Evolutionary conservation across 2,888 invertebrate genomes (phyloP), one percentile per base, ranked within the genome.

Genomic region (Cephus pulcher): DNA sequence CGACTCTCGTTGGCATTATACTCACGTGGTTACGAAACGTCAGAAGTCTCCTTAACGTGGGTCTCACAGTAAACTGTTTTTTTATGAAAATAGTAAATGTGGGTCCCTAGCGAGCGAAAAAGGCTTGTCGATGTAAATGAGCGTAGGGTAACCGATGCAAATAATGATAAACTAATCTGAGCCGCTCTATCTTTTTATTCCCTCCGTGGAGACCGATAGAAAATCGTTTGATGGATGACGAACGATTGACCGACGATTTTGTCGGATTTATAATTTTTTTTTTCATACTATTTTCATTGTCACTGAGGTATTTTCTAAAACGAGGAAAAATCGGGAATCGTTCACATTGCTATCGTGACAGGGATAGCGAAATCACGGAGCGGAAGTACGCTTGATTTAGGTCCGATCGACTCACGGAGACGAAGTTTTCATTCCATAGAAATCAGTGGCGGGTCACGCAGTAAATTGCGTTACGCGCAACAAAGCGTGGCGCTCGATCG

Each of bases 361-460:
- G 34, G 35, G n/a, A 70, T 30, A 37, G 32, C 34, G 37, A 77
- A 73, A 76, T 76, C 34, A 56, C 12, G 35, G 69, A 76, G 73
- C 76, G 79, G 79, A 81, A 74, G 73, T 71, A 23, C 75, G 77
- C 69, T 74, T 73, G 75, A 79, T 82, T 82, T 81, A 81, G 79
- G 76, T 74, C 79, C 70, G 77, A 73, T 76, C 78, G 79, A 80
- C 75, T 40, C 37, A 69, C 76, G 79, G 77, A 76, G 79, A 82
- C 75, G 79, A 71, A 68, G 74, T 30, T 56, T 69, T 74, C 76
- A 33, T 75, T 73, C 78, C 79, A 69, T 79, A 35, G 76, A 80
- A 75, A 78, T 73, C 79, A 37, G 34, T 23, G 34, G 56, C 34
- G 69, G 75, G 78, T 78, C 78, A 76, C 78, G 78, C 76, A 75